A percentile compares a stretch with the other conserved stretches of the same genome.
Evolutionary conservation across 2,113 vertebrate species (phyloP).

Genomic region (Tetraodon nigroviridis): DNA sequence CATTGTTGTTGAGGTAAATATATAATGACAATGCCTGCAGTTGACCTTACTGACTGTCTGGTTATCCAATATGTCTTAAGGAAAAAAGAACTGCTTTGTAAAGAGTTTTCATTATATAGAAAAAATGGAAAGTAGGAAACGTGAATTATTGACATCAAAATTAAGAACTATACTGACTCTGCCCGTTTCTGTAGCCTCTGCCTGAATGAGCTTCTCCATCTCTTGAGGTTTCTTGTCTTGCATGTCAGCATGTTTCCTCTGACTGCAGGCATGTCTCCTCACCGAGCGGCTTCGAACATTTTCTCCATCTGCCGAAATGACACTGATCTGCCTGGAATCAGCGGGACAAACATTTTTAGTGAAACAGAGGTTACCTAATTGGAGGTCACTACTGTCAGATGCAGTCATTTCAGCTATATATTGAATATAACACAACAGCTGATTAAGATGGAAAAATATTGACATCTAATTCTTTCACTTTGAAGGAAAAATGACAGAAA

Average conservation of each 20-base stretch:
- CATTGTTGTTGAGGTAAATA: too few relatives aligned
- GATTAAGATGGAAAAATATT: background rate
- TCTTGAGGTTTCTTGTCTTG: slow-evolving; percentile 62
- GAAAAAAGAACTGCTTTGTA: too few relatives aligned
- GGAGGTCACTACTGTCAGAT: background rate
- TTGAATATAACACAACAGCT: background rate
- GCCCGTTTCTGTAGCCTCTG: slow-evolving; percentile 82
- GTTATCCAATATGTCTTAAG: too few relatives aligned
- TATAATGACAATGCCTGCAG: too few relatives aligned
- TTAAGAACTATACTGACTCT: slow-evolving; percentile 66
- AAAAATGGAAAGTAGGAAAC: background rate
- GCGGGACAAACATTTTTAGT: background rate
- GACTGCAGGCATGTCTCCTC: slow-evolving; percentile 68
- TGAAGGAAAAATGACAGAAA: too few relatives aligned
- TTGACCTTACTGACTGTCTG: too few relatives aligned
- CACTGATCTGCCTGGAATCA: slow-evolving; percentile 82
- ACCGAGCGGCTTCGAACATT: slow-evolving; percentile 71
- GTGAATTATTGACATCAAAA: background rate
- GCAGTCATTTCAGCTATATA: background rate
- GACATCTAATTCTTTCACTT: too few relatives aligned
- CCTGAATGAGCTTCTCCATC: slow-evolving; percentile 77
- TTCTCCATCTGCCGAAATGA: slow-evolving; percentile 84
- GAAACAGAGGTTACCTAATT: background rate
- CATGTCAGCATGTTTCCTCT: slow-evolving; percentile 70
- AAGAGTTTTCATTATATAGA: too few relatives aligned